Evolutionary conservation across 1,140 invertebrate species (phyloP).

Genomic region (Drosophila ficusphila): DNA sequence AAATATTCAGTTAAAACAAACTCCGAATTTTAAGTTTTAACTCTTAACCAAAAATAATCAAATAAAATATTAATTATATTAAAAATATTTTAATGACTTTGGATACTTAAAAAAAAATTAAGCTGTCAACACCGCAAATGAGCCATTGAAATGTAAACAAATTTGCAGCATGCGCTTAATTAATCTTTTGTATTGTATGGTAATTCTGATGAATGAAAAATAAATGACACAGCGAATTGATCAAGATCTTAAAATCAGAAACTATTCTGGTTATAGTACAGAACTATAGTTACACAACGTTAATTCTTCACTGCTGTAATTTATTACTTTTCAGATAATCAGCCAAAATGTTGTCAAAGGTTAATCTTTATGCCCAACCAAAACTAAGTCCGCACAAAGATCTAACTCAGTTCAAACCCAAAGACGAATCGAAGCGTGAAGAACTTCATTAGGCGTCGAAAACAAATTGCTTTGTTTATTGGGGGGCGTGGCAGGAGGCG

Average conservation of each 20-base stretch:
- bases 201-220: neutral
- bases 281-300: neutral
- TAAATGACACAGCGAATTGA: neutral
- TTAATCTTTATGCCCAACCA: too few species aligned
- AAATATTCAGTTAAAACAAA: neutral
- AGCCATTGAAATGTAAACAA: too few species aligned
- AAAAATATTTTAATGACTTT: too few species aligned
- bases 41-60: too few species aligned
- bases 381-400: slow-evolving; percentile 6
- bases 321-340: neutral
- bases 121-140: too few species aligned
- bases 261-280: neutral
- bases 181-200: neutral
- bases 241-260: neutral
- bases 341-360: neutral
- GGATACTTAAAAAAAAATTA: too few species aligned
- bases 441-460: slow-evolving; percentile 40
- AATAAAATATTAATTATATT: too few species aligned
- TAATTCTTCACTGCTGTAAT: neutral
- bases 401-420: slow-evolving; percentile 6
- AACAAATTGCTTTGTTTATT: slow-evolving; percentile 43
- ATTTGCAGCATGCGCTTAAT: neutral
- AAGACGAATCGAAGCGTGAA: slow-evolving; percentile 34
- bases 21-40: too few species aligned
- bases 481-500: slow-evolving; percentile 5